Evolutionary conservation across 2,797 vertebrate genomes (phyloP).

Genomic region (Tympanoctomys barrerae): DNA sequence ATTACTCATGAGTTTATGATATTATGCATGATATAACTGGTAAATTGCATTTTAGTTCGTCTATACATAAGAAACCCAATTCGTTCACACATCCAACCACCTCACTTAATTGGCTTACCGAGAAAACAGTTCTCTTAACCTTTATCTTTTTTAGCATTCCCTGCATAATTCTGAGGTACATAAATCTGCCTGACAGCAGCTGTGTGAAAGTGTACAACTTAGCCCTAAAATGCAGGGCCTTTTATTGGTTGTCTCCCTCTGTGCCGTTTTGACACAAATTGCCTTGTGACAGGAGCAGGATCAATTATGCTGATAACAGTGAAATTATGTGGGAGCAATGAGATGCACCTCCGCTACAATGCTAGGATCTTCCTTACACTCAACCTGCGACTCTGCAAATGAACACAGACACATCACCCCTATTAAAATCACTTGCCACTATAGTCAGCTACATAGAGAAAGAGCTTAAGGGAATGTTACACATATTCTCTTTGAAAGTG

Average conservation of each 20-base stretch:
- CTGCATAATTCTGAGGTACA: conserved; percentile 40
- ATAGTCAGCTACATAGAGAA: neutral
- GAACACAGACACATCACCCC: neutral
- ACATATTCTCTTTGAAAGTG: conserved; percentile 49
- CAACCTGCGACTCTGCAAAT: conserved; percentile 14
- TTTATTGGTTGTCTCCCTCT: conserved; percentile 87
- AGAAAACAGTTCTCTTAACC: conserved; percentile 74
- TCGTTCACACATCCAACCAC: conserved; percentile 66
- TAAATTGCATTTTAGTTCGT: conserved; percentile 62
- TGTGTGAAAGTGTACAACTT: conserved; percentile 85
- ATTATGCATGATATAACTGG: conserved; percentile 31
- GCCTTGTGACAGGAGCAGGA: conserved; percentile 74
- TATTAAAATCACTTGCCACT: conserved; percentile 23
- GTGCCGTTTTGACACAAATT: conserved; percentile 89
- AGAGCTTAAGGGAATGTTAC: neutral
- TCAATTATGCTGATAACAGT: conserved; percentile 66
- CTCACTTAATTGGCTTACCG: conserved; percentile 88
- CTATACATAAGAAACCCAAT: conserved; percentile 86
- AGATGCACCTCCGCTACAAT: neutral
- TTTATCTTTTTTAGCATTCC: conserved; percentile 55
- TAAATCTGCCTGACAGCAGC: conserved; percentile 54
- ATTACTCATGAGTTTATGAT: conserved; percentile 72
- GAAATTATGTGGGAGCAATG: conserved; percentile 73
- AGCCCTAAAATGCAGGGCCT: conserved; percentile 69
- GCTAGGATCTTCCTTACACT: conserved; percentile 23